Percentiles rank a stretch among this genome's conserved stretches.
Evolutionary conservation across 2,797 vertebrate species (phyloP).

Genomic region (Mionectes olivaceus): DNA sequence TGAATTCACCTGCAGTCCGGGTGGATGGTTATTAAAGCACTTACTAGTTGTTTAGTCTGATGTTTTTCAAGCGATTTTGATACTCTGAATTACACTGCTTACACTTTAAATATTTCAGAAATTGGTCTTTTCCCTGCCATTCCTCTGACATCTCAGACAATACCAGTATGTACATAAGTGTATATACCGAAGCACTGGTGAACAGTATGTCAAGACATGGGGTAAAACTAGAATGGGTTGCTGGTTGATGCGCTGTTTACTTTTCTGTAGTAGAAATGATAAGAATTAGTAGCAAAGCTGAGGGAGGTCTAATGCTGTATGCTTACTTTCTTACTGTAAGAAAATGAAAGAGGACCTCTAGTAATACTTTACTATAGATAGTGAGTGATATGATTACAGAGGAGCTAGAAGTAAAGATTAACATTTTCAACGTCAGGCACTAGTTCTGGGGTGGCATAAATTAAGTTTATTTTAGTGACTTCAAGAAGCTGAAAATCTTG

Average conservation of each 20-base stretch:
- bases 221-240: background rate
- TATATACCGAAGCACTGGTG: conserved; percentile 26
- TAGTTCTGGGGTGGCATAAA: background rate
- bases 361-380: background rate
- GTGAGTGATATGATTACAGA: background rate
- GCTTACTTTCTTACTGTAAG: background rate
- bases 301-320: background rate
- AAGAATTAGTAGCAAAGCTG: conserved; percentile 24
- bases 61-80: background rate
- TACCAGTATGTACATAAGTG: conserved; percentile 26
- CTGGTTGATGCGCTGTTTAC: background rate
- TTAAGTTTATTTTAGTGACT: background rate
- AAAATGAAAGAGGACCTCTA: background rate
- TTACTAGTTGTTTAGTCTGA: background rate
- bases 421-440: background rate
- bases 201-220: background rate
- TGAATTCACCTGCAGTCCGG: background rate
- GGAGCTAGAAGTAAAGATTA: background rate
- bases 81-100: conserved; percentile 28
- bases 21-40: background rate
- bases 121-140: background rate
- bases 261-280: background rate
- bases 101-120: conserved; percentile 24
- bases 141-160: background rate
- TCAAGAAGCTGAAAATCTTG: background rate